phyloP scores from a whole-genome alignment of 2,113 vertebrate genomes.

The Tachysurus fulvidraco region DNA sequence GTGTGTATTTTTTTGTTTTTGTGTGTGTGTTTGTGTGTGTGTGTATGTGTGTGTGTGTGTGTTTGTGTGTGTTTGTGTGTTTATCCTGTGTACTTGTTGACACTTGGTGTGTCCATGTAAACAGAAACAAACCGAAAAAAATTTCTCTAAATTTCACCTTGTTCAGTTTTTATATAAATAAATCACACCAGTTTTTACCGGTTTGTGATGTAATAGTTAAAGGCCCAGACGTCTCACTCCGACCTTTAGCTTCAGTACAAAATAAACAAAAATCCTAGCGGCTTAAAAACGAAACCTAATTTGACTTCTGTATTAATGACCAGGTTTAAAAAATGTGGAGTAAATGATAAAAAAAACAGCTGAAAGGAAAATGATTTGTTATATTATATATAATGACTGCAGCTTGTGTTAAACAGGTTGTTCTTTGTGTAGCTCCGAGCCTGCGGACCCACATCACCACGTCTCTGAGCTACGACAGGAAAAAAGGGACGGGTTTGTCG shows the following conservation, averaged over 20 bases:
- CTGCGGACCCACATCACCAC: background rate
- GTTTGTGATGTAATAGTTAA: background rate
- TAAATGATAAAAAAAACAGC: background rate
- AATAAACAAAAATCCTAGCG: background rate
- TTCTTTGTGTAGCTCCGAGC: background rate
- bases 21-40: too few relatives aligned
- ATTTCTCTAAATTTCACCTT: too few relatives aligned
- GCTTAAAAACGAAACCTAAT: background rate
- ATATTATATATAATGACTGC: too few relatives aligned
- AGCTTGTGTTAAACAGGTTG: background rate
- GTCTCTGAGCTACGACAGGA: background rate
- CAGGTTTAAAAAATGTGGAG: background rate
- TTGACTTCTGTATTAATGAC: background rate
- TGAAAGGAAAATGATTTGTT: background rate
- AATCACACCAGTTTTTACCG: too few relatives aligned
- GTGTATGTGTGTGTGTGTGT: too few relatives aligned
- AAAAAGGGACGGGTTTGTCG: background rate
- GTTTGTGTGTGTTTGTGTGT: too few relatives aligned
- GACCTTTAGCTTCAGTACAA: background rate
- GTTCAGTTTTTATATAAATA: too few relatives aligned
- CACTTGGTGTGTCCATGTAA: too few relatives aligned
- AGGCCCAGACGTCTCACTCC: too few relatives aligned
- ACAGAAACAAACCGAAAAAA: background rate
- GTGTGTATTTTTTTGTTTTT: too few relatives aligned
- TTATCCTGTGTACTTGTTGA: too few relatives aligned